A percentile compares a stretch with the other conserved stretches of the same genome.
phyloP scores from a whole-genome alignment of 2,113 vertebrate species.

The Micronisus gabar region DNA sequence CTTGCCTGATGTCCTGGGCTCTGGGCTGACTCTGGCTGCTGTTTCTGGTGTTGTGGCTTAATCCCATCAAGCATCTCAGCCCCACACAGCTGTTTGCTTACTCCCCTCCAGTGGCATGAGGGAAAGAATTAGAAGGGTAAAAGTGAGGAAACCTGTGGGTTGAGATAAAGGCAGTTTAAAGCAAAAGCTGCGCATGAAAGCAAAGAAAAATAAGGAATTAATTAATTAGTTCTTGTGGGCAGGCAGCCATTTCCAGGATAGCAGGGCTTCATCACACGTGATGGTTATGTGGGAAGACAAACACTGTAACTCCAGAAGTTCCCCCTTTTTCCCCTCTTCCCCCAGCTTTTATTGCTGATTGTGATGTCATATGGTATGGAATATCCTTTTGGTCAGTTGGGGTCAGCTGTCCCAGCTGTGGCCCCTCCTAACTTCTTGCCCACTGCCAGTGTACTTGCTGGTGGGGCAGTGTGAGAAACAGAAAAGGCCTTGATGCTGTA shows the following conservation, averaged over 20 bases:
- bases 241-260: not conserved
- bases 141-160: not conserved
- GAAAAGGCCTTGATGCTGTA: not conserved
- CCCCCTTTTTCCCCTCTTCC: not conserved
- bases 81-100: not conserved
- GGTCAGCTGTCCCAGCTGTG: not conserved
- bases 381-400: not conserved
- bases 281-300: not conserved
- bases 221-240: not conserved
- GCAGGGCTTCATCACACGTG: not conserved
- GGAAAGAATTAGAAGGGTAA: not conserved
- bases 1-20: not conserved
- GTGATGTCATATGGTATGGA: not conserved
- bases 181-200: not conserved
- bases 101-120: not conserved
- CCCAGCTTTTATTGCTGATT: not conserved
- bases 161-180: not conserved
- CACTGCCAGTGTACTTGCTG: not conserved
- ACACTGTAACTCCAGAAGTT: not conserved
- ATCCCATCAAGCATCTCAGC: not conserved
- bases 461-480: not conserved
- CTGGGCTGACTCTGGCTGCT: not conserved
- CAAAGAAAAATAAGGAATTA: not conserved
- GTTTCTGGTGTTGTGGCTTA: not conserved
- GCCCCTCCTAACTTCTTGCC: not conserved